A percentile compares a stretch with the other conserved stretches of the same genome.
phyloP scores from a whole-genome alignment of 2,113 vertebrate species.

The Alectura lathami region DNA sequence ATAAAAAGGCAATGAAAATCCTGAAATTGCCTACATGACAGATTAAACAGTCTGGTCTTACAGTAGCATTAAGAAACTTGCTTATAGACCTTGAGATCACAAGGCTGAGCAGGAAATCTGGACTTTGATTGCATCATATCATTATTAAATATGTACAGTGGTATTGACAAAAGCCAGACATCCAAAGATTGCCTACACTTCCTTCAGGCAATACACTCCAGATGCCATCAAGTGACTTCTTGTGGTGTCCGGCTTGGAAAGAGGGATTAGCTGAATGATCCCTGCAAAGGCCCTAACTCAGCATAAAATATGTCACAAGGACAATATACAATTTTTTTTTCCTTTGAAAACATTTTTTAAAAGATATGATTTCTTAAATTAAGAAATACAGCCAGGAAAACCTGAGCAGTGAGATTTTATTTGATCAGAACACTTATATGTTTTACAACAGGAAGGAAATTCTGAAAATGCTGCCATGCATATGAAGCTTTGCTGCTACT shows the following conservation, averaged over 20 bases:
- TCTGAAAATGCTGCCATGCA: background rate
- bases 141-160: slow-evolving; percentile 5
- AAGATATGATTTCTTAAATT: background rate
- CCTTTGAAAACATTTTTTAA: background rate
- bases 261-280: background rate
- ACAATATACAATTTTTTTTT: background rate
- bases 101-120: background rate
- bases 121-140: slow-evolving; percentile 15
- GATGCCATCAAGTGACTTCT: slow-evolving; percentile 16
- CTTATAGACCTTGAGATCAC: background rate
- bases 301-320: background rate
- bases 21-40: background rate
- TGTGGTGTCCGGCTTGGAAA: background rate
- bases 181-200: slow-evolving; percentile 13
- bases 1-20: background rate
- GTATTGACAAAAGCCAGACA: slow-evolving; percentile 46
- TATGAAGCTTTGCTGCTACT: background rate
- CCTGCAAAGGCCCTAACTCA: background rate
- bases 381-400: background rate
- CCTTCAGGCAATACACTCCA: slow-evolving; percentile 40
- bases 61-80: background rate
- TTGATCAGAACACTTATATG: background rate
- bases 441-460: background rate
- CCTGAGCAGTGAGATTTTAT: background rate
- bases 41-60: background rate